These are phyloP conservation scores for Aphidius ervi DNA, from an alignment of 1,140 invertebrate species.

Conservation along the genomic window DNA sequence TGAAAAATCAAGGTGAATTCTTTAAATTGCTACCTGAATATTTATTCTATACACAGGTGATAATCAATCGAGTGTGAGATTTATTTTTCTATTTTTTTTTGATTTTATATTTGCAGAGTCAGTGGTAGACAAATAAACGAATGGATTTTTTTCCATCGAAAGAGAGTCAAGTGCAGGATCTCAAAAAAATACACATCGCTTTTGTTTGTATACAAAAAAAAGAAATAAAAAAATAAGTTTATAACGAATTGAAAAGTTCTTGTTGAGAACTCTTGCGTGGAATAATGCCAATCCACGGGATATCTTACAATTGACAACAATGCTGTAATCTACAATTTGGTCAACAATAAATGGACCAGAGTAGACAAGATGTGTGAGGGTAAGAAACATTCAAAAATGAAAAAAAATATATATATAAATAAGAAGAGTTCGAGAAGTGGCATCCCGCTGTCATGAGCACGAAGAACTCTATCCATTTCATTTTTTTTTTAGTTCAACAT, in stretches of 20 bases:
- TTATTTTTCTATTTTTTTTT: too few species aligned
- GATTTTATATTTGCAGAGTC: too few species aligned
- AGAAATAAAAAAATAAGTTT: too few species aligned
- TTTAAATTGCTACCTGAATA: neutral
- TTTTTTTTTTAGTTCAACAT: neutral
- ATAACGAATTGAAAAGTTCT: neutral
- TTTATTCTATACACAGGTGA: too few species aligned
- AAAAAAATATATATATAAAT: conserved; percentile 4
- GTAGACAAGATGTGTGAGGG: conserved; percentile 1
- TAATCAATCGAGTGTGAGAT: too few species aligned
- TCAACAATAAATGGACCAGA: conserved; percentile 12
- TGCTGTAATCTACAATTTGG: conserved; percentile 17
- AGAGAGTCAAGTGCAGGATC: too few species aligned
- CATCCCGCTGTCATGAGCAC: conserved; percentile 23
- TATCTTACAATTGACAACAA: conserved; percentile 9
- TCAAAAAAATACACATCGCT: too few species aligned
- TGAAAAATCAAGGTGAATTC: neutral
- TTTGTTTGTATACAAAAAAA: too few species aligned
- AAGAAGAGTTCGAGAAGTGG: neutral
- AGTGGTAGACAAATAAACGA: too few species aligned
- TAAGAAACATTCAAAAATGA: conserved; percentile 7
- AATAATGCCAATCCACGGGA: neutral
- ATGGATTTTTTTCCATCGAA: too few species aligned
- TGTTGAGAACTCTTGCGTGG: too few species aligned
- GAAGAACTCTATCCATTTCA: conserved; percentile 25